Evolutionary conservation across 2,888 invertebrate species (phyloP).

Genomic region (Punctoribates punctum): DNA sequence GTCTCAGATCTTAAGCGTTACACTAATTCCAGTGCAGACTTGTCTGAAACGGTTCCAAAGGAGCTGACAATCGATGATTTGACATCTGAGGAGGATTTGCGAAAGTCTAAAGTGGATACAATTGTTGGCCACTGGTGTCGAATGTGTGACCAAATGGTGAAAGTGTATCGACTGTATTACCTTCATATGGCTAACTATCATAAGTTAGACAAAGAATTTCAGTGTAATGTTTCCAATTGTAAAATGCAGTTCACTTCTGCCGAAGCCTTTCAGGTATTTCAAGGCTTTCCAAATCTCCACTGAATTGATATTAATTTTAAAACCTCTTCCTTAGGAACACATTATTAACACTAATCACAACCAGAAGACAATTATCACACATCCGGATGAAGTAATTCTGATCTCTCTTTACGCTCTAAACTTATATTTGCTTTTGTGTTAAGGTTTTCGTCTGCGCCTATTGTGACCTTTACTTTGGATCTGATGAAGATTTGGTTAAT

Average conservation of each 20-base stretch:
- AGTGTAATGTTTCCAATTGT: constrained; percentile 44
- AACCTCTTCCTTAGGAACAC: constrained; percentile 34
- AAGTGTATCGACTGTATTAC: constrained; percentile 45
- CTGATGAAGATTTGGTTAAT: constrained; percentile 48
- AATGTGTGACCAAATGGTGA: constrained; percentile 45
- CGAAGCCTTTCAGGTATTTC: constrained; percentile 43
- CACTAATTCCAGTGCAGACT: neutral
- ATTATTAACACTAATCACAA: constrained; percentile 39
- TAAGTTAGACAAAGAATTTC: constrained; percentile 44
- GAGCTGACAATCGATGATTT: constrained; percentile 41
- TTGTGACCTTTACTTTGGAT: constrained; percentile 49
- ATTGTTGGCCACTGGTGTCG: constrained; percentile 46
- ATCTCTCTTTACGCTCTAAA: neutral
- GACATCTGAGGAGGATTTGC: constrained; percentile 39
- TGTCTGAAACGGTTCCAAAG: neutral
- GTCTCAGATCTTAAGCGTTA: constrained; percentile 39
- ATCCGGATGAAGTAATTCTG: constrained; percentile 42
- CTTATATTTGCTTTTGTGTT: neutral
- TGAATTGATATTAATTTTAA: neutral
- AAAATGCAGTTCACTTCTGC: constrained; percentile 43
- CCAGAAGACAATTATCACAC: constrained; percentile 44
- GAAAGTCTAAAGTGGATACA: constrained; percentile 43
- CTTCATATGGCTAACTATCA: constrained; percentile 46
- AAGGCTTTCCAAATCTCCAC: no score
- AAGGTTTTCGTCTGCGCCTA: constrained; percentile 42